phyloP scores from a whole-genome alignment of 2,888 invertebrate species.

The Therioaphis trifolii region DNA sequence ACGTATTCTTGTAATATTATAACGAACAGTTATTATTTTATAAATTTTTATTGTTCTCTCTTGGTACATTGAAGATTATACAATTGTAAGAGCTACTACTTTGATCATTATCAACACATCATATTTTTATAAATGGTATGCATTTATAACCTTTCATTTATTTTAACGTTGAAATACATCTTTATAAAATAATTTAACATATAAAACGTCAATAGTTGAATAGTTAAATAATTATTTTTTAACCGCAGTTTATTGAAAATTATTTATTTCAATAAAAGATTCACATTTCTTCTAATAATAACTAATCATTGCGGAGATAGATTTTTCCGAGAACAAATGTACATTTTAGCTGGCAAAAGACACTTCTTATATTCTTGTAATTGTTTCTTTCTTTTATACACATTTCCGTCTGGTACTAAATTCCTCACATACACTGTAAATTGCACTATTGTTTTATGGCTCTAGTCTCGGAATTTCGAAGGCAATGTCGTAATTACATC shows the following conservation, averaged over 20 bases:
- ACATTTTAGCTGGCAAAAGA: neutral
- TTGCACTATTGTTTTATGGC: conserved; percentile 30
- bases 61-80: neutral
- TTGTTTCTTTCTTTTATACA: conserved; percentile 28
- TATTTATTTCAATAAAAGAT: neutral
- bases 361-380: conserved; percentile 12
- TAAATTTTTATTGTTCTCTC: neutral
- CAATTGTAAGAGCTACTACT: neutral
- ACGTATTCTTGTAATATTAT: neutral
- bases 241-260: neutral
- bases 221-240: too few species aligned
- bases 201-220: too few species aligned
- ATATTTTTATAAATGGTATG: too few species aligned
- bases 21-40: too few species aligned
- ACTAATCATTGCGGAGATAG: too few species aligned
- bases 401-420: conserved; percentile 15
- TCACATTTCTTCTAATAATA: too few species aligned
- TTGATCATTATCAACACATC: too few species aligned
- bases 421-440: conserved; percentile 30
- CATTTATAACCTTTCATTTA: too few species aligned
- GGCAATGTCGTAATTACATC: conserved; percentile 5
- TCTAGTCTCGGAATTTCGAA: conserved; percentile 23
- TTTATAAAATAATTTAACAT: too few species aligned
- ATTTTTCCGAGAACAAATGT: neutral
- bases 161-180: too few species aligned